Percentiles rank a stretch among this genome's conserved stretches.
phyloP scores from a whole-genome alignment of 2,888 invertebrate genomes.

The Sericinus montela region DNA sequence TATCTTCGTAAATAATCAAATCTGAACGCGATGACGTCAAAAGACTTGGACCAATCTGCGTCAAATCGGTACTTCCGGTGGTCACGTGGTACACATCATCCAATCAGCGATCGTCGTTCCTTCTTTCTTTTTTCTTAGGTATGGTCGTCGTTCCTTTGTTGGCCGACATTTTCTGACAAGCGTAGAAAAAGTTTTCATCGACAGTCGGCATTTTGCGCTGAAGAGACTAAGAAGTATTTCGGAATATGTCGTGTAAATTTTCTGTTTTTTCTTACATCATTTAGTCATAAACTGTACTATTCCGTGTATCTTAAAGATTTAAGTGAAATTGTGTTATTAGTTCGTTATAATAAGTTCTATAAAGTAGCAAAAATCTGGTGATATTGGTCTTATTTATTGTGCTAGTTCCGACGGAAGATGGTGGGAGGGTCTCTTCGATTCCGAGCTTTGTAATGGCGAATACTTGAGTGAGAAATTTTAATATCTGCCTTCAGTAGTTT shows the following conservation, averaged over 20 bases:
- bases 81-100: slow-evolving; percentile 67
- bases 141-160: slow-evolving; percentile 66
- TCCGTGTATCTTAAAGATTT: slow-evolving; percentile 81
- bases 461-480: slow-evolving; percentile 85
- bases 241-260: slow-evolving; percentile 85
- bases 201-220: slow-evolving; percentile 97
- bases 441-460: slow-evolving; percentile 89
- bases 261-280: slow-evolving; percentile 81
- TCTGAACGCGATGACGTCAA: slow-evolving; percentile 70
- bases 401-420: slow-evolving; percentile 86
- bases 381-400: slow-evolving; percentile 85
- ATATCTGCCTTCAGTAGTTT: slow-evolving; percentile 88
- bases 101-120: slow-evolving; percentile 65
- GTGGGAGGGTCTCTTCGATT: slow-evolving; percentile 85
- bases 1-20: slow-evolving; percentile 53
- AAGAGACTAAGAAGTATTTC: slow-evolving; percentile 87
- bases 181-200: slow-evolving; percentile 97
- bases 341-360: slow-evolving; percentile 68
- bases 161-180: slow-evolving; percentile 90
- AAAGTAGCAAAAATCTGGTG: slow-evolving; percentile 77
- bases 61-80: slow-evolving; percentile 69
- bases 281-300: slow-evolving; percentile 76
- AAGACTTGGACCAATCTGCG: slow-evolving; percentile 64
- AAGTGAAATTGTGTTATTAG: slow-evolving; percentile 73
- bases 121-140: no score